phyloP scores from a whole-genome alignment of 2,888 invertebrate species.

The Luperina testacea region DNA sequence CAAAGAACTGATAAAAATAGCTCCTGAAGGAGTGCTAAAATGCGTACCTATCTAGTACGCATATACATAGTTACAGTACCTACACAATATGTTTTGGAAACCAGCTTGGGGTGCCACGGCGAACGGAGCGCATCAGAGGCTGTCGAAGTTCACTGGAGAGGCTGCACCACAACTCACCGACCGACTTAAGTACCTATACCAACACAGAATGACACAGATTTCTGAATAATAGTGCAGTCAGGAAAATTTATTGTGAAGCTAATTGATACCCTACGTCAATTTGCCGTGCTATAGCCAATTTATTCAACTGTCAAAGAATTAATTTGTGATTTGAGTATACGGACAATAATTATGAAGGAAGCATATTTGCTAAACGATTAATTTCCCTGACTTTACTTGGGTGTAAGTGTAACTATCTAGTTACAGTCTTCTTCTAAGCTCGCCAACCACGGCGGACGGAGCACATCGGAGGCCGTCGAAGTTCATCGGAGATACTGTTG shows the following conservation, averaged over 20 bases:
- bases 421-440: neutral
- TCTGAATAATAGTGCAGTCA: neutral
- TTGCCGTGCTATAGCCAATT: neutral
- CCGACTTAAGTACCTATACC: neutral
- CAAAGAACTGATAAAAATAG: neutral
- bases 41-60: neutral
- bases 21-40: neutral
- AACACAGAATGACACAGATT: neutral
- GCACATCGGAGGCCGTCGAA: neutral
- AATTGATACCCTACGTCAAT: neutral
- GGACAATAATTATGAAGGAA: too few relatives aligned
- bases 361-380: neutral
- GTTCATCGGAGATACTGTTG: neutral
- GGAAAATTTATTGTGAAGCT: neutral
- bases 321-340: too few relatives aligned
- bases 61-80: neutral
- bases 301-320: neutral
- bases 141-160: neutral
- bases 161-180: neutral
- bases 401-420: neutral
- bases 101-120: neutral
- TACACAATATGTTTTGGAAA: conserved; percentile 1
- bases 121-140: conserved; percentile 2
- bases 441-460: neutral
- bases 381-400: neutral